Evolutionary conservation across 2,113 vertebrate species (phyloP).

Genomic region (Antechinus stuartii): DNA sequence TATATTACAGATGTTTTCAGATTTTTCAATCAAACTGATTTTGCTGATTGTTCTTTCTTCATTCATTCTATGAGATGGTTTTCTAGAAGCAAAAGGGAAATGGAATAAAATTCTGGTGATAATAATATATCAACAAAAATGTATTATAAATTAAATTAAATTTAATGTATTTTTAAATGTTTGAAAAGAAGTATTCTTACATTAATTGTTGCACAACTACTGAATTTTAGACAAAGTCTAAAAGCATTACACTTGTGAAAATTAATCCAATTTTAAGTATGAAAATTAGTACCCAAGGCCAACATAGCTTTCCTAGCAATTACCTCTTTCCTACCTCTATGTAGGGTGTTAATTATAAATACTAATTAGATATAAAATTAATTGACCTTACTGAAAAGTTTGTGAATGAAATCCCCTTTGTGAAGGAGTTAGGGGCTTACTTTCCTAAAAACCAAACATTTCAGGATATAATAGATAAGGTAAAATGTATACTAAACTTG

Average conservation of each 20-base stretch:
- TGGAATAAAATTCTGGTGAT: neutral
- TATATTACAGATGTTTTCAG: neutral
- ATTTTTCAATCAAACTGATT: neutral
- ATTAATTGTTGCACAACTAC: neutral
- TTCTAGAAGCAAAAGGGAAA: neutral
- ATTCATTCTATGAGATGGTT: neutral
- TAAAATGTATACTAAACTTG: neutral
- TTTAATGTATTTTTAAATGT: neutral
- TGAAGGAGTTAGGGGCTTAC: neutral
- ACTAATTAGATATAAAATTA: neutral
- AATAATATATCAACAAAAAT: neutral
- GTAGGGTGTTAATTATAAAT: neutral
- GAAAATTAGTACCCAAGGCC: neutral
- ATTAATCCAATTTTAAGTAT: neutral
- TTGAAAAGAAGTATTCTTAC: neutral
- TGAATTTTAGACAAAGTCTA: neutral
- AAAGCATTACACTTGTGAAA: neutral
- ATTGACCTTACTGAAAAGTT: neutral
- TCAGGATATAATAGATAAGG: neutral
- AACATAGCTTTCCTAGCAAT: neutral
- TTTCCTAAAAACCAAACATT: neutral
- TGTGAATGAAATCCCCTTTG: neutral
- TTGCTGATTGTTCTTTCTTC: neutral
- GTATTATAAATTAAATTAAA: too few species aligned
- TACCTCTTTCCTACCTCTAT: neutral